Evolutionary conservation across 2,888 invertebrate species (phyloP).

Genomic region (Pollenia griseotomentosa): DNA sequence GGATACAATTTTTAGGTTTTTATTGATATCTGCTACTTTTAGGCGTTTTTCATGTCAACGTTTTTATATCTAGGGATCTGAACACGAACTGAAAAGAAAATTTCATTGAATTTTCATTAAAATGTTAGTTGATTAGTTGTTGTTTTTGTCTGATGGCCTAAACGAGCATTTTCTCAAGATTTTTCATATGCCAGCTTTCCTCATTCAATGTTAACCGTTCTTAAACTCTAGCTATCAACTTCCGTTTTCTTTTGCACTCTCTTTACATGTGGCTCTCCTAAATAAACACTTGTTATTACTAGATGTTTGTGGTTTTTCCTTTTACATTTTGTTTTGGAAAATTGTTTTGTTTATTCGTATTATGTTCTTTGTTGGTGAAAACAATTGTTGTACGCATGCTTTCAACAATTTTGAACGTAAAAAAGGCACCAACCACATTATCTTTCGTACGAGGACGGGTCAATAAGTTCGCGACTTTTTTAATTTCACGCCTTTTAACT

Average conservation of each 20-base stretch:
- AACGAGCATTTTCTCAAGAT: slow-evolving; percentile 58
- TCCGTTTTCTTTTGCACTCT: slow-evolving; percentile 35
- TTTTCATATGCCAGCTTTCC: slow-evolving; percentile 48
- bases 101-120: slow-evolving; percentile 64
- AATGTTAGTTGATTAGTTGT: slow-evolving; percentile 31
- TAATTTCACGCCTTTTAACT: too few species aligned
- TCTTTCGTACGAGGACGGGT: neutral
- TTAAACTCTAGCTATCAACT: slow-evolving; percentile 42
- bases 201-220: slow-evolving; percentile 61
- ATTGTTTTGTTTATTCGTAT: slow-evolving; percentile 63
- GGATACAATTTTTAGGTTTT: slow-evolving; percentile 36
- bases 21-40: slow-evolving; percentile 33
- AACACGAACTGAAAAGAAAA: slow-evolving; percentile 74
- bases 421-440: neutral
- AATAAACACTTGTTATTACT: slow-evolving; percentile 67
- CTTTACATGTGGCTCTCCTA: slow-evolving; percentile 17
- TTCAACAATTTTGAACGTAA: slow-evolving; percentile 23
- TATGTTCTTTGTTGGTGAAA: slow-evolving; percentile 70
- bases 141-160: slow-evolving; percentile 52
- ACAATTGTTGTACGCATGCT: slow-evolving; percentile 68
- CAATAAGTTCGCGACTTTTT: too few species aligned
- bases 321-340: slow-evolving; percentile 41
- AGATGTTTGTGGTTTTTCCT: slow-evolving; percentile 6
- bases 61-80: slow-evolving; percentile 74
- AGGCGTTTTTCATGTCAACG: slow-evolving; percentile 55